Percentiles rank a stretch among this genome's conserved stretches.
phyloP scores from a whole-genome alignment of 2,113 vertebrate genomes.

The Phainopepla nitens region DNA sequence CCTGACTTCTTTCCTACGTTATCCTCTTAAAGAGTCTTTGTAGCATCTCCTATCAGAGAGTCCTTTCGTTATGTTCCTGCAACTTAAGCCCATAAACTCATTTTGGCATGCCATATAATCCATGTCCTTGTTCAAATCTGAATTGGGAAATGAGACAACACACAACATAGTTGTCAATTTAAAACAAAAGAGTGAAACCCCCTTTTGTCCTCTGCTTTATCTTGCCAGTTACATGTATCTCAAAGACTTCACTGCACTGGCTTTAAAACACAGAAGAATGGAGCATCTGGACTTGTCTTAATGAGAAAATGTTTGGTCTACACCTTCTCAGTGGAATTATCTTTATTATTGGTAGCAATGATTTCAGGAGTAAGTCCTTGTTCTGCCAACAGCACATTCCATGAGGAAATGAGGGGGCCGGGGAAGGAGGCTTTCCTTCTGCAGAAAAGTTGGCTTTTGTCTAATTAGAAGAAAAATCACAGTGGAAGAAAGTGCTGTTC shows the following conservation, averaged over 20 bases:
- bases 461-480: slow-evolving; percentile 55
- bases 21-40: neutral
- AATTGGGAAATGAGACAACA: neutral
- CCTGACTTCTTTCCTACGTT: neutral
- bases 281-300: slow-evolving; percentile 62
- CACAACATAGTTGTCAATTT: slow-evolving; percentile 21
- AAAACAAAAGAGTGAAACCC: neutral
- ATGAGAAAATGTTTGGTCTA: slow-evolving; percentile 66
- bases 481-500: neutral
- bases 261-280: slow-evolving; percentile 51
- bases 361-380: slow-evolving; percentile 35
- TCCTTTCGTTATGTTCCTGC: neutral
- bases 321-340: slow-evolving; percentile 43
- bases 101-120: neutral
- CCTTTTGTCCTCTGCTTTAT: slow-evolving; percentile 19
- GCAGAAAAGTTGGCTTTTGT: slow-evolving; percentile 37
- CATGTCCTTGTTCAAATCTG: neutral
- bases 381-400: slow-evolving; percentile 50
- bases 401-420: slow-evolving; percentile 25
- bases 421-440: slow-evolving; percentile 1
- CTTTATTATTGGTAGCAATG: slow-evolving; percentile 56
- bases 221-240: slow-evolving; percentile 7
- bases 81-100: neutral
- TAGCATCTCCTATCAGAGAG: neutral
- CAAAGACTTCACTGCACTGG: slow-evolving; percentile 17